Conservation (phyloP, 2,888 invertebrate genomes). For the Dryocosmus kuriphilus region DNA sequence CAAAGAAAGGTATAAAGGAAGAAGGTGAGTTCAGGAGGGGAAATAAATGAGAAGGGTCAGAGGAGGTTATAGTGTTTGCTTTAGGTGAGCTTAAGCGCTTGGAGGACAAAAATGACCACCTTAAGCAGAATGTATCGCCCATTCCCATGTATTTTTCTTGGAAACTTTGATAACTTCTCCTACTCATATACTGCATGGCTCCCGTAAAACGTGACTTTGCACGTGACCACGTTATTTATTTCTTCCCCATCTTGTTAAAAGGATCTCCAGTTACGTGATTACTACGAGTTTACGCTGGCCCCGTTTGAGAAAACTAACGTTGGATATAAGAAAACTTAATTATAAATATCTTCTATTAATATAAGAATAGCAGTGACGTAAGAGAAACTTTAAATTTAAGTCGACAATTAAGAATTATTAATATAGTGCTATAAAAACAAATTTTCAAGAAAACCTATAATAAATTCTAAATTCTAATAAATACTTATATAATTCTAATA, state of each 20-base stretch:
- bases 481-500: too few relatives aligned
- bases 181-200: conserved; percentile 15
- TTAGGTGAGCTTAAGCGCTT: conserved; percentile 9
- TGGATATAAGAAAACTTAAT: too few relatives aligned
- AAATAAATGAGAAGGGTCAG: not conserved
- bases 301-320: too few relatives aligned
- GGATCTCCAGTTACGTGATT: not conserved
- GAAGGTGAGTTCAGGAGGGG: not conserved
- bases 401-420: too few relatives aligned
- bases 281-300: not conserved
- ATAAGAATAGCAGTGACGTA: too few relatives aligned
- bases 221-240: conserved; percentile 11
- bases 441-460: too few relatives aligned
- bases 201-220: conserved; percentile 18
- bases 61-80: not conserved
- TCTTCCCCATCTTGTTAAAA: not conserved
- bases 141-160: conserved; percentile 33
- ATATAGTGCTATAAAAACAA: too few relatives aligned
- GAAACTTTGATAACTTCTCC: conserved; percentile 29
- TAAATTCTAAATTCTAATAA: too few relatives aligned
- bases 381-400: too few relatives aligned
- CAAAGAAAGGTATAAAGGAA: not conserved
- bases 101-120: conserved; percentile 23
- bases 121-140: conserved; percentile 20
- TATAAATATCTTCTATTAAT: too few relatives aligned